Percentiles rank a stretch among this genome's conserved stretches.
phyloP scores from a whole-genome alignment of 2,113 vertebrate species.

The Mandrillus leucophaeus region DNA sequence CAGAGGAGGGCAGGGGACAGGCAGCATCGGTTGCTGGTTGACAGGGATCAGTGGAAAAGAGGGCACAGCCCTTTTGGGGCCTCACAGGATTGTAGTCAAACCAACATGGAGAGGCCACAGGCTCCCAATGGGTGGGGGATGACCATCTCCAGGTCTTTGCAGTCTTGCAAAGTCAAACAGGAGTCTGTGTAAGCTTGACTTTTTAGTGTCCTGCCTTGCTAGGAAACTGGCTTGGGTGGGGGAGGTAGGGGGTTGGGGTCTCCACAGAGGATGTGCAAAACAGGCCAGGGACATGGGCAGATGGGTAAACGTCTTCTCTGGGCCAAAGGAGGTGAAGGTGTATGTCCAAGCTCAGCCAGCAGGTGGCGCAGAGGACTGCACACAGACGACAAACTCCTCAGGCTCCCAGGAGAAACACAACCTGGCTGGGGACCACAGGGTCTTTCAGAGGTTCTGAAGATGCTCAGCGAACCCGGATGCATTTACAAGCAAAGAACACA shows the following conservation, averaged over 20 bases:
- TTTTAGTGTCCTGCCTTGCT: conserved; percentile 7
- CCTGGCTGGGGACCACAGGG: neutral
- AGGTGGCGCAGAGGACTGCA: neutral
- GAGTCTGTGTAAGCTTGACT: neutral
- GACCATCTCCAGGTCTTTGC: neutral
- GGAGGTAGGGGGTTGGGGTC: neutral
- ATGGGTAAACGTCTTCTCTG: neutral
- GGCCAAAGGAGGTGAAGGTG: neutral
- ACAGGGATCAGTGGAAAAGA: neutral
- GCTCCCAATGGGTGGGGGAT: neutral
- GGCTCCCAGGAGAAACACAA: neutral
- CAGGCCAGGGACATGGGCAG: neutral
- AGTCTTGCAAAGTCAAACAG: neutral
- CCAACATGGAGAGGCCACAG: neutral
- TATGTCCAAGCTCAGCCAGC: conserved; percentile 30
- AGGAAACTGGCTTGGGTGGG: neutral
- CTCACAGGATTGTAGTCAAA: neutral
- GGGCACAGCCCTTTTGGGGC: neutral
- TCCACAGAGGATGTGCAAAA: neutral
- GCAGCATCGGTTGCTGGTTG: neutral
- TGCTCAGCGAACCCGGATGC: neutral
- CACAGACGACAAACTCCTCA: neutral
- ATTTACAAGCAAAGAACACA: neutral
- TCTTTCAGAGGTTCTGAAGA: neutral
- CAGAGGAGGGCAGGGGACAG: neutral